These are phyloP conservation scores for Meteorus sp. DNA, from an alignment of 1,140 invertebrate species.

Conservation along the genomic window DNA sequence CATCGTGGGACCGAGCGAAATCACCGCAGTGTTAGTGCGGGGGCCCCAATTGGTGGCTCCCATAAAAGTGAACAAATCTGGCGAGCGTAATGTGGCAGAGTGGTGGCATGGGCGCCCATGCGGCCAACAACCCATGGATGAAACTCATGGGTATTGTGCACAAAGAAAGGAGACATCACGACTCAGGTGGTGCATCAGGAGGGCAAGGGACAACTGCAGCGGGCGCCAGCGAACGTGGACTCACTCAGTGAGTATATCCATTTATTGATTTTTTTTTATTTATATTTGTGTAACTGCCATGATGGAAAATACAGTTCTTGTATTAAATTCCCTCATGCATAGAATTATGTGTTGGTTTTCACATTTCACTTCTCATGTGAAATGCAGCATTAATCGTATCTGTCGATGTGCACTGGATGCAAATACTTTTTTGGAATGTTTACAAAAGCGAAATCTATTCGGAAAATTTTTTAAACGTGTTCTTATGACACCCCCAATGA, in stretches of 20 bases:
- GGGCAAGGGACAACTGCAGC: slow-evolving; percentile 56
- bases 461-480: no score
- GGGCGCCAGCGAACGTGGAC: slow-evolving; percentile 63
- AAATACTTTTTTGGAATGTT: no score
- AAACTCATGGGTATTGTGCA: slow-evolving; percentile 81
- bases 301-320: no score
- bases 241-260: slow-evolving; percentile 70
- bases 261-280: background rate
- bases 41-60: slow-evolving; percentile 45
- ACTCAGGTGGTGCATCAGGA: slow-evolving; percentile 60
- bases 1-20: slow-evolving; percentile 18
- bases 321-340: no score
- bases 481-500: no score
- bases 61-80: slow-evolving; percentile 44
- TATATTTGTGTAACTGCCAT: no score
- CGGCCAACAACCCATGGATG: slow-evolving; percentile 78
- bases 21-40: slow-evolving; percentile 32
- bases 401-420: no score
- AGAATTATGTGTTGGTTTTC: no score
- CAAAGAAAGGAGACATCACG: slow-evolving; percentile 69
- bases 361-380: no score
- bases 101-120: slow-evolving; percentile 74
- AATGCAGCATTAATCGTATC: no score
- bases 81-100: slow-evolving; percentile 74
- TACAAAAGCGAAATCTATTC: no score